Evolutionary conservation across 2,113 vertebrate species (phyloP), one percentile per base, ranked within the genome.

Genomic region (Ellobius talpinus): DNA sequence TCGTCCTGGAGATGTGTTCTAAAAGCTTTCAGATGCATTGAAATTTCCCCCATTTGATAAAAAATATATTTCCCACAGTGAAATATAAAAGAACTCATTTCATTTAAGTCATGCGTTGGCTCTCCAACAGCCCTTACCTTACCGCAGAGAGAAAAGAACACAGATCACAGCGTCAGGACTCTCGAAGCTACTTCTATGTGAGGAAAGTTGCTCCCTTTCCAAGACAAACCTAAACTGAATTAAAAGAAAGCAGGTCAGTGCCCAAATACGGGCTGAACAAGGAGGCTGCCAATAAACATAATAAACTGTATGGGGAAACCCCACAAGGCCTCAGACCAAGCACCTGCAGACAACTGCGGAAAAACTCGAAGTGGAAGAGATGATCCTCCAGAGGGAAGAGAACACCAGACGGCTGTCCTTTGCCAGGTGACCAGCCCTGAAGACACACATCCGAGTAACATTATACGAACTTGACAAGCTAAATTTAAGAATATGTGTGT

Each of bases 11-110:
- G 36, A 95, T 16, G 81, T 17, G 17, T 55, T 95, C 70, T 86
- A 70, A 95, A 89, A 50, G 14, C 89, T 96, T 82, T 77, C 42
- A 89, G 42, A 91, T 82, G 50, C 55, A 87, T 79, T 65, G 52
- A 26, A 21, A 13, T 84, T 90, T 91, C 74, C 65, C 13, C 29
- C n/a, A 79, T 3, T 91, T 87, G 45, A 88, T 68, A n/a, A 68
- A 89, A 70, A 72, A 52, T 16, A 31, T 16, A 3, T 72, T 92
- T 94, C 42, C 42, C 29, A 87, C 45, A 73, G 39, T 23, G 82
- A 97, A 50, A 39, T 68, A 73, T 31, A 81, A 65, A 82, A 78
- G 55, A 94, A 52, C 23, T 5, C 63, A 24, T 81, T 92, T 90
- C 24, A 90, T 79, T 72, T 6, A 52, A 93, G 72, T 23, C 55